Evolutionary conservation across 1,140 invertebrate genomes (phyloP), one percentile per base, ranked within the genome.

Genomic region (Whitmania pigra): DNA sequence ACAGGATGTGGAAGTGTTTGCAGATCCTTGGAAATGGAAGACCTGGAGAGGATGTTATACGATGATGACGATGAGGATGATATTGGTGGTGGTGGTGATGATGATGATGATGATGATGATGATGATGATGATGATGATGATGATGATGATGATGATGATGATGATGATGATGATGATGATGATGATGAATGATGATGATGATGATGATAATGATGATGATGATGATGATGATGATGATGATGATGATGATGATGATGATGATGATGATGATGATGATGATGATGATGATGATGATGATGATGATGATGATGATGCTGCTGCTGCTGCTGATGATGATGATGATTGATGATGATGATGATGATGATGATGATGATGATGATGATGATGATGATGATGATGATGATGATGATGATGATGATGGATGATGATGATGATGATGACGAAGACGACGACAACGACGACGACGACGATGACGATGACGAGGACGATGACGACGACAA

Each of bases 141-240:
- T 17, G 55, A 60, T 60, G 55, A 60, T 27, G 17, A 60, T 60
- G n/a, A n/a, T n/a, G n/a, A n/a, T n/a, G n/a, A n/a, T n/a, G n/a
- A n/a, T n/a, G n/a, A n/a, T 57, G 20, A 57, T 9, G 54, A 57
- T 57, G 54, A n/a, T n/a, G n/a, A n/a, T n/a, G n/a, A n/a, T n/a
- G n/a, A n/a, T n/a, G n/a, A n/a, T n/a, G n/a, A n/a, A 25, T 9
- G 20, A 25, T 9, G 9, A 57, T 3, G 2, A 57, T 25, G 25
- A 57, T 57, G 20, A 57, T 25, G 20, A 25, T 57, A 9, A 57
- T 57, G 54, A 57, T 9, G 54, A 57, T 9, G 54, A 57, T 9
- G 54, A 25, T 9, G 54, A 57, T 9, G 9, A 9, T 57, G 54
- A 57, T 57, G 54, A 9, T 57, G 54, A 57, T 25, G 54, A 57